Evolutionary conservation across 2,888 invertebrate genomes (phyloP).

Genomic region (Patella depressa): DNA sequence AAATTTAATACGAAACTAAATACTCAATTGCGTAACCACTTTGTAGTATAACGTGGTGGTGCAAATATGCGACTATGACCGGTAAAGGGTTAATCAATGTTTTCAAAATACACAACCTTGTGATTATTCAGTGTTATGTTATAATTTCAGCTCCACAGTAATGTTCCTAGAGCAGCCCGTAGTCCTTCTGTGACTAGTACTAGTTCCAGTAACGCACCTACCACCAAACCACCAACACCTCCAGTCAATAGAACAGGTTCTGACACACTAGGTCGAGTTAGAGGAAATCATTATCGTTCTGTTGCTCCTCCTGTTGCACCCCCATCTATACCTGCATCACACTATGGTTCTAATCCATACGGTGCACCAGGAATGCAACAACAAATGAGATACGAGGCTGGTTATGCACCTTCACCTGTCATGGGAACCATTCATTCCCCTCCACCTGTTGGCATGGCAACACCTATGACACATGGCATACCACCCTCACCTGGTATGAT

Average conservation of each 20-base stretch:
- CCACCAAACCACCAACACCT: constrained; percentile 95
- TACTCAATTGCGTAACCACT: too few relatives aligned
- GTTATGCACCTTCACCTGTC: constrained; percentile 29
- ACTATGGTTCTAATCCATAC: constrained; percentile 1
- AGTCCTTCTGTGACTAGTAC: constrained; percentile 59
- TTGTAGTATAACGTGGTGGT: too few relatives aligned
- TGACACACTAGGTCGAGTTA: constrained; percentile 54
- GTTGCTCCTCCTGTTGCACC: constrained; percentile 94
- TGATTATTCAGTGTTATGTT: not conserved
- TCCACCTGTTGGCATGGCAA: constrained; percentile 57
- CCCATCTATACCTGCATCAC: constrained; percentile 78
- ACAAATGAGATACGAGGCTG: constrained; percentile 22
- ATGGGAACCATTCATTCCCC: constrained; percentile 41
- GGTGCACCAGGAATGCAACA: constrained; percentile 71
- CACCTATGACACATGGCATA: constrained; percentile 46
- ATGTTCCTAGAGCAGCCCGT: constrained; percentile 39
- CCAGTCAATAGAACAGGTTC: constrained; percentile 73
- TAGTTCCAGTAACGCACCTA: constrained; percentile 78
- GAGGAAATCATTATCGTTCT: constrained; percentile 75
- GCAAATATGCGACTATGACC: too few relatives aligned
- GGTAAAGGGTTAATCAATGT: not conserved
- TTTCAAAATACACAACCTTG: not conserved
- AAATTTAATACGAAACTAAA: too few relatives aligned
- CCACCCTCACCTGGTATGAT: constrained; percentile 33
- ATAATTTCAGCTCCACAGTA: constrained; percentile 34